Conservation (phyloP, 2,888 invertebrate species). For the Brachynemurus nebulosus region DNA sequence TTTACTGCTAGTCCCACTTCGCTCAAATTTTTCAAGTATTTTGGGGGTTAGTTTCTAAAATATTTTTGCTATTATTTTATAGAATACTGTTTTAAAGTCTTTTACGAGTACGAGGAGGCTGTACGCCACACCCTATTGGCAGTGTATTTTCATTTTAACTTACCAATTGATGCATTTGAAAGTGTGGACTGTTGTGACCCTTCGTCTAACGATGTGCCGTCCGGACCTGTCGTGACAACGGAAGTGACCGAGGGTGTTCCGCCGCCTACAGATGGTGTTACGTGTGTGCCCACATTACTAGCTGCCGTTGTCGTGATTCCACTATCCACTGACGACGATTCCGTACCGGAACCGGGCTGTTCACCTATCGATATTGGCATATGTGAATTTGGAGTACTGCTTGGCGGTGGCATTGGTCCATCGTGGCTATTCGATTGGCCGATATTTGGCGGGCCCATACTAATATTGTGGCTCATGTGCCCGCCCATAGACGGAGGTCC, state of each 20-base stretch:
- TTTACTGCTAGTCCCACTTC: no score
- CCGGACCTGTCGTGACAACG: conserved; percentile 80
- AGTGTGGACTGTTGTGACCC: conserved; percentile 86
- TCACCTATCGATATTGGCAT: conserved; percentile 15
- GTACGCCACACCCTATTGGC: no score
- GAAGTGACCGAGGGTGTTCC: conserved; percentile 73
- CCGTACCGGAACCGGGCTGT: conserved; percentile 24
- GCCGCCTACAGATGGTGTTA: conserved; percentile 27
- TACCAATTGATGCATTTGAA: conserved; percentile 85
- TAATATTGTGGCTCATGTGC: conserved; percentile 16
- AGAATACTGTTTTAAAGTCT: no score
- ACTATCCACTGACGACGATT: conserved; percentile 27
- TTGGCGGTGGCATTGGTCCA: conserved; percentile 38
- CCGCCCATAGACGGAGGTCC: conserved; percentile 27
- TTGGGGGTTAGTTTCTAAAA: no score
- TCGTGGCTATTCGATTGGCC: conserved; percentile 33
- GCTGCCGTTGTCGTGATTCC: conserved; percentile 46
- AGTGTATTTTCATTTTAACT: no score
- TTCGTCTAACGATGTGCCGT: conserved; percentile 78
- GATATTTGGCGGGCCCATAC: conserved; percentile 53
- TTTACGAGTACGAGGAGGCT: no score
- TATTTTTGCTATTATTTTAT: no score
- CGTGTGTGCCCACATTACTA: conserved; percentile 32
- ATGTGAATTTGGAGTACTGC: conserved; percentile 37
- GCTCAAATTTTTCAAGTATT: no score